phyloP scores from a whole-genome alignment of 2,113 vertebrate genomes.

The Sialia sialis region DNA sequence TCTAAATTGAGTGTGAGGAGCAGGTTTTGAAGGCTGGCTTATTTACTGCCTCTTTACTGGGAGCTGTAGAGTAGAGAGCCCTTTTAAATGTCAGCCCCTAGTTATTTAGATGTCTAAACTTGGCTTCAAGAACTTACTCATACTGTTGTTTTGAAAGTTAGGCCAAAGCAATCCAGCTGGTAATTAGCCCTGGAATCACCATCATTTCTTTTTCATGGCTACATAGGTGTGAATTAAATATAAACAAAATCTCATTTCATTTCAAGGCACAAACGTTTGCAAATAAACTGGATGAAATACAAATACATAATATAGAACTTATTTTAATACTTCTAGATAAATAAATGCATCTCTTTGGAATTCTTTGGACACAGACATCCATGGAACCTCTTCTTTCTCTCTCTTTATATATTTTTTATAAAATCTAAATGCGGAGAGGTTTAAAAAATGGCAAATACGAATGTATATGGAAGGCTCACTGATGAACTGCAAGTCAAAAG shows the following conservation, averaged over 20 bases:
- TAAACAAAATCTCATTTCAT: conserved; percentile 23
- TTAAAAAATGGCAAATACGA: conserved; percentile 55
- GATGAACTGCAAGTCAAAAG: conserved; percentile 65
- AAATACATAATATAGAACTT: conserved; percentile 43
- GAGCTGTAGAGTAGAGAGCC: conserved; percentile 48
- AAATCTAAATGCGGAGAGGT: conserved; percentile 51
- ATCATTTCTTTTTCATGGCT: conserved; percentile 2
- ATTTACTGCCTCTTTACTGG: conserved; percentile 6
- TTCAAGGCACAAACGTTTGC: conserved; percentile 68
- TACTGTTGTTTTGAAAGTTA: background rate
- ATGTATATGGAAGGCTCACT: conserved; percentile 44
- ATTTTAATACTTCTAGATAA: conserved; percentile 57
- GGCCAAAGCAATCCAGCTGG: conserved; percentile 3
- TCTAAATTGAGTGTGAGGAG: background rate
- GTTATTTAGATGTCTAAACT: conserved; percentile 1
- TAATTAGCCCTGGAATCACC: conserved; percentile 17
- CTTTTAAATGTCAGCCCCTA: conserved; percentile 54
- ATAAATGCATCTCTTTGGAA: conserved; percentile 60
- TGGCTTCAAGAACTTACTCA: conserved; percentile 27
- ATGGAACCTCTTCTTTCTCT: conserved; percentile 53
- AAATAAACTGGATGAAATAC: conserved; percentile 50
- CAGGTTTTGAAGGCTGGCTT: conserved; percentile 13
- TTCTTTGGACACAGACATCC: conserved; percentile 59
- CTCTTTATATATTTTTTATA: conserved; percentile 52
- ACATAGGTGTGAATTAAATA: conserved; percentile 21